Conservation (phyloP, 2,113 vertebrate species). For the Sminthopsis crassicaudata region DNA sequence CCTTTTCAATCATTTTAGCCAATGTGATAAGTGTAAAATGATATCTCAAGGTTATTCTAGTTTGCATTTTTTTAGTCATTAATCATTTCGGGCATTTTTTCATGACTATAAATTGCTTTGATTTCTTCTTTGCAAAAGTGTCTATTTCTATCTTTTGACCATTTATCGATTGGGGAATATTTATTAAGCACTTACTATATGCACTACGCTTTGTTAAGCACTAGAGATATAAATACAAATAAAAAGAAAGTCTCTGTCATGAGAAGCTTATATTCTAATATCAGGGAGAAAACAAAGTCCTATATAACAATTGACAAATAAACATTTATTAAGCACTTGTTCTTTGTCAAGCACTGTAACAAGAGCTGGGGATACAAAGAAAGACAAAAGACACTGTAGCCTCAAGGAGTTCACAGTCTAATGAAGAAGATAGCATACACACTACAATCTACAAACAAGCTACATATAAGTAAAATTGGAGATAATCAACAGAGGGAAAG, state of each 20-base stretch:
- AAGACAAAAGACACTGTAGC: not conserved
- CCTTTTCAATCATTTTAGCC: too few species aligned
- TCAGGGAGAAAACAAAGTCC: not conserved
- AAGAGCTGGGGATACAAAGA: not conserved
- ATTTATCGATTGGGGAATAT: too few species aligned
- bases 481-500: not conserved
- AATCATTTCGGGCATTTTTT: too few species aligned
- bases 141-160: too few species aligned
- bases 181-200: too few species aligned
- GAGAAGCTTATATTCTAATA: not conserved
- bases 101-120: too few species aligned
- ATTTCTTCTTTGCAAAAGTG: too few species aligned
- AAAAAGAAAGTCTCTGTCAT: not conserved
- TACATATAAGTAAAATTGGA: not conserved
- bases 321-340: not conserved
- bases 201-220: not conserved
- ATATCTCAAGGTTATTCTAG: too few species aligned
- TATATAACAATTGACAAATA: not conserved
- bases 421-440: not conserved
- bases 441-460: not conserved
- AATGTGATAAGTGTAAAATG: too few species aligned
- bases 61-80: too few species aligned
- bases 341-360: not conserved
- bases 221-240: not conserved
- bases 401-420: not conserved